phyloP scores from a whole-genome alignment of 2,797 vertebrate genomes.

The Rachycentron canadum region DNA sequence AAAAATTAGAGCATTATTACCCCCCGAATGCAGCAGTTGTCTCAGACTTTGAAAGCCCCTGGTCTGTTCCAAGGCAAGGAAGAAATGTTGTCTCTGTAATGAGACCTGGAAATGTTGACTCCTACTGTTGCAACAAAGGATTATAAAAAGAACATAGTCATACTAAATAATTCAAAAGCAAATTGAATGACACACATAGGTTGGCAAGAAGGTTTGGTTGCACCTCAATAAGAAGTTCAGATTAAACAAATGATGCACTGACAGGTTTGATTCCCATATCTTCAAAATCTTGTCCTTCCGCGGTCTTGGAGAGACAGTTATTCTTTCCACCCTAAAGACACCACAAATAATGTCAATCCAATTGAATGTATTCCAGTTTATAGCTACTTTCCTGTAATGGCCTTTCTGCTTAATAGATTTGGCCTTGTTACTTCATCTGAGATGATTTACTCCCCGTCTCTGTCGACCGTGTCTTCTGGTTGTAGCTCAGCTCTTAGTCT shows the following conservation, averaged over 20 bases:
- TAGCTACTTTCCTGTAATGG: not conserved
- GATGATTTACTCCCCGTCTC: not conserved
- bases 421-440: not conserved
- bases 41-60: no score
- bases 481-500: conserved; percentile 53
- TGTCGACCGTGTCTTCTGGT: conserved; percentile 17
- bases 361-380: not conserved
- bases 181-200: no score
- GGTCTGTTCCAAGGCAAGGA: no score
- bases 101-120: no score
- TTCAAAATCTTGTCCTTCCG: not conserved
- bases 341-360: no score
- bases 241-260: not conserved
- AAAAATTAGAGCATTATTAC: not conserved
- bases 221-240: no score
- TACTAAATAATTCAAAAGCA: no score
- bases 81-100: no score
- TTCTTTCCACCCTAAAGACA: not conserved
- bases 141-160: no score
- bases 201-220: no score
- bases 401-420: not conserved
- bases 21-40: no score
- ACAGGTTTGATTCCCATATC: not conserved
- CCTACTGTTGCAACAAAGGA: no score
- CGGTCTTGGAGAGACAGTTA: not conserved